Base-by-base conservation (phyloP, 2,113 vertebrate species). In the Melanostigma gelatinosum region DNA sequence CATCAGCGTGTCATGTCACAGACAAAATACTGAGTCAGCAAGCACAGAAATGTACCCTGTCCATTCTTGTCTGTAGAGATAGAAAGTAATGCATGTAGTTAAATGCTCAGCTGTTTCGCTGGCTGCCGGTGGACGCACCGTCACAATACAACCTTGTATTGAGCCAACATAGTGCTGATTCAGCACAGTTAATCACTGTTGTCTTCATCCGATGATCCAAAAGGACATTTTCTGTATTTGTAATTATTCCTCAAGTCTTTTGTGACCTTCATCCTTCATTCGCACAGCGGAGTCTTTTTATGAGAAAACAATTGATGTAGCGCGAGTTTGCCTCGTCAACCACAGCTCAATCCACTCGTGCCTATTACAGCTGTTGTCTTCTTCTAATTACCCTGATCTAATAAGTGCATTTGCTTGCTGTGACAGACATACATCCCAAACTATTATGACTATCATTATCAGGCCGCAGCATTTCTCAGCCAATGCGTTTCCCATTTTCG, bases 311-410 rank as follows among this genome's bases (percentile, higher is more conserved):
- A 61, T 27, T 38, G 81, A 80, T 74, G 67, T 70, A 0, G 27
- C 46, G 74, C 34, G 3, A 73, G 75, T 62, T 70, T 46, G 63
- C 64, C 83, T 78, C 84, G 87, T 90, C 75, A 87, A 91, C 91
- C 88, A 89, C 75, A 58, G 64, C 73, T 48, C 60, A 86, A 34
- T 58, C 83, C 79, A 75, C 68, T 80, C 85, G 69, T 42, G 44
- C 60, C 74, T 13, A 72, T 89, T 88, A 88, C 77, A 76, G 78
- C 72, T 62, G 85, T 83, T 90, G 88, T 87, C 85, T 85, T 81
- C 80, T 68, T 72, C 86, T 94, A 93, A 93, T 93, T 93, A 92
- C 80, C 80, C 68, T 65, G 82, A 91, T 93, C 90, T 91, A 92
- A 93, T 88, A 92, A 91, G 86, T 89, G 86, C 75, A 82, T 91